Conservation (phyloP, 1,140 invertebrate genomes). For the Ceratina australensis region DNA sequence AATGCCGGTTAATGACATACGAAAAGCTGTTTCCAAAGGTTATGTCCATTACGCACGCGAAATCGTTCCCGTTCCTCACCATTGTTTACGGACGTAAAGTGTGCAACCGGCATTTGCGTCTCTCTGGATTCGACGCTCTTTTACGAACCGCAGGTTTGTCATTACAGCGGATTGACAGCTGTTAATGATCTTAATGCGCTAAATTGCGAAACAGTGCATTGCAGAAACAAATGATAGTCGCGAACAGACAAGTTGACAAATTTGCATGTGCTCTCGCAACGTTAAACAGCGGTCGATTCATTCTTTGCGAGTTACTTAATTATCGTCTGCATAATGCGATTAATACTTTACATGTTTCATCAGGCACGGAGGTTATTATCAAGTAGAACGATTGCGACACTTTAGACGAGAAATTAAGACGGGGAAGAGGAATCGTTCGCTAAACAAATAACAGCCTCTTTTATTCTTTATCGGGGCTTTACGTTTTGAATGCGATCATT, state of each 20-base stretch:
- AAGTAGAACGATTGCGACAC: background rate
- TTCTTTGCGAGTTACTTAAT: too few relatives aligned
- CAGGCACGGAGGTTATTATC: background rate
- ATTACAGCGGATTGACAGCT: too few relatives aligned
- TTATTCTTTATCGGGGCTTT: constrained; percentile 12
- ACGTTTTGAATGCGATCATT: constrained; percentile 28
- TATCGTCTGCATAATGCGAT: too few relatives aligned
- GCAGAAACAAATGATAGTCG: too few relatives aligned
- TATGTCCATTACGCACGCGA: background rate
- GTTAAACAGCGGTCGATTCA: too few relatives aligned
- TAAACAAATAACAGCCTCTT: constrained; percentile 21
- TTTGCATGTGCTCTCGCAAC: too few relatives aligned
- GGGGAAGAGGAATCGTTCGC: constrained; percentile 4
- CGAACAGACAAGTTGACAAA: too few relatives aligned
- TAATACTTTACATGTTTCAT: background rate
- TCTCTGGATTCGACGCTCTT: too few relatives aligned
- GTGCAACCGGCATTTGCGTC: too few relatives aligned
- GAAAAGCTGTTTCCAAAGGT: constrained; percentile 12
- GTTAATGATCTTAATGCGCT: too few relatives aligned
- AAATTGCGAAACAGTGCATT: too few relatives aligned
- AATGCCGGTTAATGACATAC: background rate
- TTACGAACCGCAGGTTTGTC: too few relatives aligned
- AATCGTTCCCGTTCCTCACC: background rate
- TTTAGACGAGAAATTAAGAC: background rate
- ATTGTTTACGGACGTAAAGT: background rate